Base-by-base conservation (phyloP, 2,888 invertebrate species). In the Poecilus cupreus region DNA sequence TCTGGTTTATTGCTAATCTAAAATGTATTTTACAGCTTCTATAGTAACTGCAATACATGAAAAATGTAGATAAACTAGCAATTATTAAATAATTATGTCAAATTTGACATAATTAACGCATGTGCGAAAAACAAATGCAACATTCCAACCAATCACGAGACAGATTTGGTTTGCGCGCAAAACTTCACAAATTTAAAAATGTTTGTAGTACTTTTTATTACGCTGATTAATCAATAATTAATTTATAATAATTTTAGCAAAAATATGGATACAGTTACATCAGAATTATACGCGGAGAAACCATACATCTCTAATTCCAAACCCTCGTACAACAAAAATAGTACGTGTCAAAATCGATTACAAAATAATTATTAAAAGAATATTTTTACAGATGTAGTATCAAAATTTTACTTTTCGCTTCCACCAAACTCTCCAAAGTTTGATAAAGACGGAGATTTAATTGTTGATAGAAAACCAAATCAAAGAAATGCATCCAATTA, bases 361-460 rank as follows among this genome's bases (percentile, higher is more conserved):
- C 26, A 26, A 1, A 16, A 68, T 11, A 68, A 37, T 39, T 13
- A 8, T n/a, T 57, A 72, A 1, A 32, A 18, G 10, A 11, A 22
- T 22, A 43, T 24, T 11, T 46, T 91, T 92, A 82, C 87, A 95
- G 95, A 93, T 90, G 91, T 93, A 0, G 91, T 95, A 82, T 95
- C 95, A 22, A 92, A 92, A 86, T 96, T 96, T 88, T 90, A 92
- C 82, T 95, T 95, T 85, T 90, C 86, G 68, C 93, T 88, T 88
- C 94, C 90, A 1, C 85, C 87, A 85, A 87, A 86, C 85, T 84
- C 87, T 85, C 85, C 85, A 26, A 87, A 87, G 83, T 89, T 89
- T 84, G 96, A 96, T 88, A 89, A 91, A 51, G 96, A 96, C 88
- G 92, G 94, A 54, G 96, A 96, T 88, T 90, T 95, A 78, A 90